Conservation (phyloP, 2,113 vertebrate species). For the Tragelaphus strepsiceros region DNA sequence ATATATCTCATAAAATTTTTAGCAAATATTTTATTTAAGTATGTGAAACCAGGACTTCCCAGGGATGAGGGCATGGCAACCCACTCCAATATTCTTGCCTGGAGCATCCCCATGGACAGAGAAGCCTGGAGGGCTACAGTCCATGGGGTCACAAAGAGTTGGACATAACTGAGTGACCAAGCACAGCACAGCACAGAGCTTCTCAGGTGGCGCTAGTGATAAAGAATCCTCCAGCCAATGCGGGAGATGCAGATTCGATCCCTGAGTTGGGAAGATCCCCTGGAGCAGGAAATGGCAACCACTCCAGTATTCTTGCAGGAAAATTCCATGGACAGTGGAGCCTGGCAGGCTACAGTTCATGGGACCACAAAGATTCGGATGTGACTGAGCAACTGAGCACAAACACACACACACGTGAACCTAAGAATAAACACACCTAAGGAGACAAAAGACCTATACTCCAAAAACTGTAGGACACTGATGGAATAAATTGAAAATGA, state of each 20-base stretch:
- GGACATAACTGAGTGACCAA: background rate
- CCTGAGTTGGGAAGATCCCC: background rate
- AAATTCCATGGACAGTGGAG: background rate
- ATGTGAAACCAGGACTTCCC: background rate
- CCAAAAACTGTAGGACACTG: background rate
- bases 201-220: background rate
- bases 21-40: background rate
- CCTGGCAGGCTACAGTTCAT: background rate
- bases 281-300: background rate
- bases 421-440: background rate
- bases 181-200: background rate
- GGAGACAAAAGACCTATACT: background rate
- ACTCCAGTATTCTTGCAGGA: background rate
- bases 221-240: background rate
- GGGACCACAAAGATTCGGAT: background rate
- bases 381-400: background rate
- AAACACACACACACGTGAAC: background rate
- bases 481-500: background rate
- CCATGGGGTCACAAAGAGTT: accelerated
- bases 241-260: background rate
- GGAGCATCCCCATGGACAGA: background rate
- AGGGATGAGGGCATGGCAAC: background rate
- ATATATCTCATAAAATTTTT: background rate
- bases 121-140: background rate
- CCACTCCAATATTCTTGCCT: background rate